Conservation (phyloP, 2,797 vertebrate genomes). For the Myotis pilosus region DNA sequence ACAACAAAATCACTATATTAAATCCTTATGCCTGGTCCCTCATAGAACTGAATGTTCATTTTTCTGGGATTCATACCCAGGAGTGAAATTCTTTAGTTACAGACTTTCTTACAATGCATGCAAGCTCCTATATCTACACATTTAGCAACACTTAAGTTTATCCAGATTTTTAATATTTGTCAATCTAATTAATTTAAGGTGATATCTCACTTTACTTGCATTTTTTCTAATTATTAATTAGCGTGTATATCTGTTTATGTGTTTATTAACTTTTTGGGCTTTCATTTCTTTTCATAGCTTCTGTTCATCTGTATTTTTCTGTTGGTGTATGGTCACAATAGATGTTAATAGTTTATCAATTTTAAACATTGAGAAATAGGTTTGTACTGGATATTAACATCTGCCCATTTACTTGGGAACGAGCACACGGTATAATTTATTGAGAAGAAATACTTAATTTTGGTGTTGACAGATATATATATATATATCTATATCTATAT, state of each 20-base stretch:
- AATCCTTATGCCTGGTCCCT: not conserved
- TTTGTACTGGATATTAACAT: not conserved
- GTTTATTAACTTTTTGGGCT: not conserved
- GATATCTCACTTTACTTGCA: not conserved
- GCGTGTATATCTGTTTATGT: not conserved
- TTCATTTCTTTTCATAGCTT: not conserved
- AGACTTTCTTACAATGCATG: not conserved
- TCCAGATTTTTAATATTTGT: not conserved
- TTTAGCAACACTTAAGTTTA: not conserved
- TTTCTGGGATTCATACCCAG: not conserved
- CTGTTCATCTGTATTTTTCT: not conserved
- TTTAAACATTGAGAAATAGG: not conserved
- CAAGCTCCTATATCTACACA: not conserved
- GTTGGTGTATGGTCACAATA: not conserved
- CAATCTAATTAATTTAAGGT: not conserved
- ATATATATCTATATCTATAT: not conserved
- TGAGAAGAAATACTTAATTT: not conserved
- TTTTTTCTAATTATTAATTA: not conserved
- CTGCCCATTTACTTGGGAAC: not conserved
- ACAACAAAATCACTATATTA: not conserved
- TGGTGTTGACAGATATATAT: not conserved
- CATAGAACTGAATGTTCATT: not conserved
- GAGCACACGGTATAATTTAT: not conserved
- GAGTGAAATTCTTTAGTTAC: not conserved
- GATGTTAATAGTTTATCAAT: not conserved